Base-by-base conservation (phyloP, 2,113 vertebrate species). In the Saguinus midas region DNA sequence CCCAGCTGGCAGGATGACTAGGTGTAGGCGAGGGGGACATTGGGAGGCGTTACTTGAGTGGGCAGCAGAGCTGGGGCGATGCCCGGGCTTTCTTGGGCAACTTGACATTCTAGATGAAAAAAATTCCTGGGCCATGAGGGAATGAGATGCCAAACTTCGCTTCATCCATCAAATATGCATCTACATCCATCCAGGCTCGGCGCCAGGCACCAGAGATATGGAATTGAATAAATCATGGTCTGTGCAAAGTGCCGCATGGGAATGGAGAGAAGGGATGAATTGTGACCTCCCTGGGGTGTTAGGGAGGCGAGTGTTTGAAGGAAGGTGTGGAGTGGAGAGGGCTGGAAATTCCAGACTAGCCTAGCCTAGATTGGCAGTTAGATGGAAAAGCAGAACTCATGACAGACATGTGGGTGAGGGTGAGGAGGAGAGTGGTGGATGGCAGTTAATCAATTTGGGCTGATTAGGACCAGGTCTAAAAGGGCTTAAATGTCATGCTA, bases 51-150 rank as follows among this genome's bases (percentile, higher is more conserved):
- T 21, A 23, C 48, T 52, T 8, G 9, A 78, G 57, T 1, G 8
- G 82, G 76, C 17, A 45, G 48, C 81, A 5, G 37, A 21, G 81
- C 70, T 94, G 23, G 94, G 78, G 66, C 86, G 86, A 83, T 35
- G 48, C 90, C 94, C 82, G 90, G 91, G 48, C 48, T 96, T 96
- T 92, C 94, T 87, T 45, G 55, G 68, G 70, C 61, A 95, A 87
- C 58, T 73, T 75, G 87, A 97, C 48, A 93, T 88, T 91, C 64
- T 70, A 79, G 91, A 92, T 0, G 23, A 92, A 94, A 92, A 83
- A 78, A 94, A 48, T 83, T 68, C 61, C 73, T 73, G 83, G 86
- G 35, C 64, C 89, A 12, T 0, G 29, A 90, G n/a, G 58, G 92
- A 83, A 73, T 48, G 84, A 95, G 92, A 87, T 83, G 85, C 89